Evolutionary conservation across 2,888 invertebrate genomes (phyloP), one percentile per base, ranked within the genome.

Genomic region (Megamerina dolium): DNA sequence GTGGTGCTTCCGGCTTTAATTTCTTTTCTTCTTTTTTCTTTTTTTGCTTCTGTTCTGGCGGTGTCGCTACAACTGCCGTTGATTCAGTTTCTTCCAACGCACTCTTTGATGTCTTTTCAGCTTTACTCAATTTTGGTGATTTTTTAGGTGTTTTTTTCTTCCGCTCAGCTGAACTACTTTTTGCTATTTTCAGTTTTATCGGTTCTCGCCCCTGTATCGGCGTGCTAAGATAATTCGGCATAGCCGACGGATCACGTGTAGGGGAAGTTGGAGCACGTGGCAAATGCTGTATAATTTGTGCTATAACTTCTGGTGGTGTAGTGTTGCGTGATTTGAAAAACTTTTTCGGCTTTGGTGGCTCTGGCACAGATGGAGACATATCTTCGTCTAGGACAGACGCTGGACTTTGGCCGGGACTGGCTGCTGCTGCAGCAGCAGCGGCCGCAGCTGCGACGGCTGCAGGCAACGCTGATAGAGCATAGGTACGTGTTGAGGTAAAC

Each of bases 281-380:
- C 43, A 68, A 41, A 49, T 65, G 67, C 40, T 68, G 70, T 45
- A 68, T 73, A 41, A 66, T 65, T 59, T 67, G 69, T 33, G 67
- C 64, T 43, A 63, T 59, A 35, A 64, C 64, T 46, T 77, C 77
- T 3, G 77, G 73, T 53, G 81, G 80, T 16, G 80, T 63, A 8
- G 68, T 76, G 70, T 86, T 87, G 39, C 87, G 82, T 63, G 88
- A 89, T 66, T 91, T 91, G 66, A 91, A 91, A 70, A 91, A 91
- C 66, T 91, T 91, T 65, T 89, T 87, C 33, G 90, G 90, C 67
- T 88, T 87, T 56, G 80, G 78, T 53, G 80, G 63, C 37, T 70
- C 72, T 41, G 61, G 63, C 41, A 63, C 55, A 27, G 64, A 56
- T 5, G 63, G 57, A 1, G 63, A 63, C 41, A 63, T 58, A 48